phyloP scores from a whole-genome alignment of 2,797 vertebrate genomes.

The Lemur catta region DNA sequence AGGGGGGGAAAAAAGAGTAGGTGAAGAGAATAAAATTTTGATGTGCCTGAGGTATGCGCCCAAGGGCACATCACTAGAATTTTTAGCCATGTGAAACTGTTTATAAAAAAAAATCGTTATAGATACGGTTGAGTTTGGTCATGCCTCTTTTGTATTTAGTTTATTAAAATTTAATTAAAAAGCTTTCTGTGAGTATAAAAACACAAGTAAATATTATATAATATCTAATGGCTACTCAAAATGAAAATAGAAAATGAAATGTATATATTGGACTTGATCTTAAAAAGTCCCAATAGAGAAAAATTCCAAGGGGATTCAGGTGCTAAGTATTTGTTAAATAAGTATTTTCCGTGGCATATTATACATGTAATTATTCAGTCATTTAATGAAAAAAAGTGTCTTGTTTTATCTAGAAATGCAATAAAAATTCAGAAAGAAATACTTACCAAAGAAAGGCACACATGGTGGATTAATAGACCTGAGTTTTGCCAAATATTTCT shows the following conservation, averaged over 20 bases:
- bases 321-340: slow-evolving; percentile 36
- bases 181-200: slow-evolving; percentile 6
- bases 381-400: slow-evolving; percentile 44
- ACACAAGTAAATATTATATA: not conserved
- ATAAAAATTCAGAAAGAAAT: slow-evolving; percentile 54
- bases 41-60: not conserved
- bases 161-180: slow-evolving; percentile 19
- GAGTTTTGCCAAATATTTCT: slow-evolving; percentile 97
- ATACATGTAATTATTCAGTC: not conserved
- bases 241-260: slow-evolving; percentile 14
- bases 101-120: not conserved
- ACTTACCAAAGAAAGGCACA: slow-evolving; percentile 96
- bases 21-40: not conserved
- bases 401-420: slow-evolving; percentile 47
- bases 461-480: slow-evolving; percentile 98
- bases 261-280: not conserved
- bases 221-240: not conserved
- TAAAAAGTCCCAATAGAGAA: slow-evolving; percentile 26
- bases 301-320: not conserved
- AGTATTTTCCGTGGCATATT: slow-evolving; percentile 10
- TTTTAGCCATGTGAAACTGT: not conserved
- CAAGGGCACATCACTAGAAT: not conserved
- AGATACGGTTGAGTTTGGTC: not conserved
- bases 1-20: not conserved
- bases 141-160: not conserved